Evolutionary conservation across 1,140 invertebrate genomes (phyloP), one percentile per base, ranked within the genome.

Genomic region (Neodiprion pinetum): DNA sequence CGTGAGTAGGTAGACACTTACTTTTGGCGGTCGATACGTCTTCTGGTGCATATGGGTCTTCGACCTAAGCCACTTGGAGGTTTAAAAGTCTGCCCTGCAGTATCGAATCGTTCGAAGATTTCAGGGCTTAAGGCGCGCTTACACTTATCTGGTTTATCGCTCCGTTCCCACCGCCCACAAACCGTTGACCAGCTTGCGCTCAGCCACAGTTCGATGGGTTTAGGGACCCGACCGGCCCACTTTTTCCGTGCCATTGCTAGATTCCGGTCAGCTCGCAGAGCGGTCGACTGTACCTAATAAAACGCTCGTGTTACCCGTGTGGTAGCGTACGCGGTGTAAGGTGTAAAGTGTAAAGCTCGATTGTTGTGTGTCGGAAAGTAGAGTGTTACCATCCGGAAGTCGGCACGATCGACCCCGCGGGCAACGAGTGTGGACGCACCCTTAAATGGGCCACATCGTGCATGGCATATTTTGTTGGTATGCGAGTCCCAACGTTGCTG

Each of bases 91-190:
- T 40, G 28, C 28, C 28, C 28, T 40, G 28, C 28, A 40, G 28
- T 40, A 40, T 40, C 28, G 28, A 40, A 40, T 40, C 28, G 28
- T 40, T 40, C 28, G 28, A 40, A 1, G 28, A 40, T 40, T 40
- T 40, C 28, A 17, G 53, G 40, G 67, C 40, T 69, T 11, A 69
- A 47, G 67, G 23, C 14, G 23, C 67, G 67, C 21, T 69, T 69
- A 69, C 67, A 69, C 40, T 69, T 23, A 23, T 47, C 21, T 47
- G 67, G 67, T 69, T 69, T 69, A 69, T 69, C 67, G 67, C 67
- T 69, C 67, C 11, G 17, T 69, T 69, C 53, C 53, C 53, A 61
- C 53, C 53, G 53, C 53, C 53, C 53, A 61, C 53, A 61, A 61
- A 61, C 53, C 53, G 53, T 61, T 61, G 53, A 61, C 53, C 53